Percentiles rank a stretch among this genome's conserved stretches.
These are phyloP conservation scores for Pocillopora grandis DNA, from an alignment of 92 coral and sea anemone genomes.

Conservation along the genomic window DNA sequence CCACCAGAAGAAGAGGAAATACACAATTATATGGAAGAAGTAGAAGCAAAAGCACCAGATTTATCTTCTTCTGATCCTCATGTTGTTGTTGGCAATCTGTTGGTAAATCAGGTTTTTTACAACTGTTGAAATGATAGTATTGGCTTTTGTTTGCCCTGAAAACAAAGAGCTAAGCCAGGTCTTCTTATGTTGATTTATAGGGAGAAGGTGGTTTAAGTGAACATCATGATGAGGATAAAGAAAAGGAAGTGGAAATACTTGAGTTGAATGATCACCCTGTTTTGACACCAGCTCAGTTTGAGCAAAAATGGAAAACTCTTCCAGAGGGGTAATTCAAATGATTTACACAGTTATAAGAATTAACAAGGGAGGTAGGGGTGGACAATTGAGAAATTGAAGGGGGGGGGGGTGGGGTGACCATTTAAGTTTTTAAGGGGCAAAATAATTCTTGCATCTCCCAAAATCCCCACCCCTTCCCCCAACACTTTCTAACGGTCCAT, in stretches of 20 bases:
- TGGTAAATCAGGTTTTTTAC: slow-evolving; percentile 41
- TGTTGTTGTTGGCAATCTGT: slow-evolving; percentile 72
- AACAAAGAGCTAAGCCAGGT: no score
- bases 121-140: not conserved
- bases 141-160: no score
- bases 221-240: slow-evolving; percentile 2
- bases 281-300: slow-evolving; percentile 76
- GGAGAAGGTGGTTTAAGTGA: slow-evolving; percentile 21
- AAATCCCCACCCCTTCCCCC: no score
- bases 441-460: no score
- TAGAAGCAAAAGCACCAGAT: not conserved
- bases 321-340: slow-evolving; percentile 61
- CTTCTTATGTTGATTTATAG: not conserved
- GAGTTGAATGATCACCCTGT: slow-evolving; percentile 55
- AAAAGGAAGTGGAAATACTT: slow-evolving; percentile 14
- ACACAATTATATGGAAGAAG: not conserved
- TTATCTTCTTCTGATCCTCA: slow-evolving; percentile 13
- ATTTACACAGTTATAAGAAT: not conserved
- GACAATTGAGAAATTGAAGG: no score
- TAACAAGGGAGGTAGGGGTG: no score
- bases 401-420: no score
- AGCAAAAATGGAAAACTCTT: slow-evolving; percentile 80
- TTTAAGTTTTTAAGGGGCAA: no score
- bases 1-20: slow-evolving; percentile 11
- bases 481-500: no score